These are phyloP conservation scores for Dromiciops gliroides DNA, from an alignment of 2,113 vertebrate genomes.

Conservation along the genomic window DNA sequence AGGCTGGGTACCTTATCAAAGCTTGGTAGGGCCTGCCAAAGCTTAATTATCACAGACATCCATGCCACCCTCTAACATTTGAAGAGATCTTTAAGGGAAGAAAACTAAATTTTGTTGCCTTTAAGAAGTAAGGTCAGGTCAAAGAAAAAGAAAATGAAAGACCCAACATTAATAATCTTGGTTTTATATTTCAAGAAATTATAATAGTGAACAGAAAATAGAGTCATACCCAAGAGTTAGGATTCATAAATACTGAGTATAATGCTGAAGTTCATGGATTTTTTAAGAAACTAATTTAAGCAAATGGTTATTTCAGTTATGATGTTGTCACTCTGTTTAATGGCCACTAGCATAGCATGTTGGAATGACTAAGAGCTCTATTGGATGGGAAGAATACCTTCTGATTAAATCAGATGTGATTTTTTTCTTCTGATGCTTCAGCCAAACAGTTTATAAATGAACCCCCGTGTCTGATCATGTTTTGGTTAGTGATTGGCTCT, in stretches of 20 bases:
- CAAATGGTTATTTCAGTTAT: conserved; percentile 80
- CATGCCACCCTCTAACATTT: background rate
- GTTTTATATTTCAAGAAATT: conserved; percentile 66
- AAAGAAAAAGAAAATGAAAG: conserved; percentile 61
- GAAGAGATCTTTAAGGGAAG: background rate
- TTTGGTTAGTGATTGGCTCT: conserved; percentile 68
- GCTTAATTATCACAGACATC: background rate
- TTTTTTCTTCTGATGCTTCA: conserved; percentile 68
- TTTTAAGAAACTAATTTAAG: conserved; percentile 82
- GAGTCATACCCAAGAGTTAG: conserved; percentile 72
- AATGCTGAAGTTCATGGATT: conserved; percentile 80
- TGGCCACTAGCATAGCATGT: conserved; percentile 72
- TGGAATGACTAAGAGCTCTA: conserved; percentile 70
- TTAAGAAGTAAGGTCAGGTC: conserved; percentile 57
- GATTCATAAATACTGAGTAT: conserved; percentile 81
- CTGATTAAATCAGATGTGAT: conserved; percentile 71
- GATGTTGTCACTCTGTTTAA: conserved; percentile 72
- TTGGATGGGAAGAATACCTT: conserved; percentile 72
- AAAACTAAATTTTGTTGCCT: conserved; percentile 55
- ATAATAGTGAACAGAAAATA: conserved; percentile 78
- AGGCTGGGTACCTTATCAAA: background rate
- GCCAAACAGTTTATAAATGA: conserved; percentile 63
- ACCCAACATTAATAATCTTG: conserved; percentile 70
- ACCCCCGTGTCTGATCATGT: conserved; percentile 55
- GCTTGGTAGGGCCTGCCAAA: background rate